phyloP scores from a whole-genome alignment of 1,140 invertebrate species.

The Rhagoletis pomonella region DNA sequence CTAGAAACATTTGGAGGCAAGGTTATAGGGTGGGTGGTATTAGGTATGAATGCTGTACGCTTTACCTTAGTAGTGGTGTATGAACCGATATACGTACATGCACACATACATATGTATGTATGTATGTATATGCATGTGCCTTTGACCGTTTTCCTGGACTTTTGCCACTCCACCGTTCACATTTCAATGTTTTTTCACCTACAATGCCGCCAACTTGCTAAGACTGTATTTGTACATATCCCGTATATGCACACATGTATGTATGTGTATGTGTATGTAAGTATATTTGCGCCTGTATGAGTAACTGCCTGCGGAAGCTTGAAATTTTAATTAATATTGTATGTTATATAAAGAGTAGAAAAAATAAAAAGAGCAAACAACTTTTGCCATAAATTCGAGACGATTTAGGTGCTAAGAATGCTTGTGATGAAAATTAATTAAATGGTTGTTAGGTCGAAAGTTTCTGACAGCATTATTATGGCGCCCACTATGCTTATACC shows the following conservation, averaged over 20 bases:
- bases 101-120: no score
- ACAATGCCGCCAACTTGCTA: neutral
- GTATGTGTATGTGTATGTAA: neutral
- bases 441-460: constrained; percentile 24
- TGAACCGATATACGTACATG: no score
- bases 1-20: neutral
- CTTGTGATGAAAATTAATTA: constrained; percentile 37
- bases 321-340: constrained; percentile 47
- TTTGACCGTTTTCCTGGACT: neutral
- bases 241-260: neutral
- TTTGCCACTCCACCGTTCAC: neutral
- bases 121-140: neutral
- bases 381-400: constrained; percentile 10
- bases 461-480: constrained; percentile 30
- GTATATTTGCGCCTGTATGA: no score
- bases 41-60: no score
- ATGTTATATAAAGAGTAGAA: neutral
- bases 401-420: constrained; percentile 31
- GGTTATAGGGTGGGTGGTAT: no score
- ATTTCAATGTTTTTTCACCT: constrained; percentile 1
- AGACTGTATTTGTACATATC: neutral
- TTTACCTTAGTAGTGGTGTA: no score
- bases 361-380: constrained; percentile 15
- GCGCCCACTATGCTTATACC: neutral
- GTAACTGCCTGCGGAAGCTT: constrained; percentile 4